Base-by-base conservation (phyloP, 2,888 invertebrate genomes). In the Lasioglossum figueresi region DNA sequence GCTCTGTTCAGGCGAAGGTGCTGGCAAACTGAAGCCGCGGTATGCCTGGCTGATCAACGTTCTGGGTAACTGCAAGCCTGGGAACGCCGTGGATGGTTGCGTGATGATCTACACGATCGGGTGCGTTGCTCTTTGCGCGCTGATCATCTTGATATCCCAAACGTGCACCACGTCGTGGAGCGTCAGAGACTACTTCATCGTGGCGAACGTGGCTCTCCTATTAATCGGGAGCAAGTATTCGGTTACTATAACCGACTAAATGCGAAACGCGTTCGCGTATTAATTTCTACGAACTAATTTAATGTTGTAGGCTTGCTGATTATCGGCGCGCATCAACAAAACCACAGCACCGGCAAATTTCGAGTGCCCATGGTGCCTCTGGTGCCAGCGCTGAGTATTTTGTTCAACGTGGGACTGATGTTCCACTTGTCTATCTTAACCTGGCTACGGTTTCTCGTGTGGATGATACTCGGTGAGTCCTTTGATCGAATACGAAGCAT, bases 371-470 rank as follows among this genome's bases (percentile, higher is more conserved):
- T 97, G 95, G 98, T 98, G 76, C 98, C 98, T 0, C 95, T 97
- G 45, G 93, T 98, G 77, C 98, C 98, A 0, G 97, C 97, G 0
- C 93, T 97, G 34, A 98, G 98, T 91, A 98, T 98, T 84, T 96
- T 98, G 88, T 96, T 97, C 92, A 98, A 98, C 93, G 96, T 98
- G 8, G 97, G 97, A 88, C 96, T 98, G 78, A 98, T 98, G 98
- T 96, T 97, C 48, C 97, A 98, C 91, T 95, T 98, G 78, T 97
- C 98, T 88, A 96, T 97, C 0, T 95, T 98, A 34, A 98, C 98
- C 0, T 98, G 98, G 98, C 95, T 98, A 8, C 96, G 98, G 63
- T 98, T 98, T 93, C 96, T 97, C 90, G 97, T 98, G 72, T 98
- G 98, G 98, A 98, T 98, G 96, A 96, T 97, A 70, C 94, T 98